A percentile compares a stretch with the other conserved stretches of the same genome.
Evolutionary conservation across 1,140 invertebrate species (phyloP).

Genomic region (Drosophila mojavensis): DNA sequence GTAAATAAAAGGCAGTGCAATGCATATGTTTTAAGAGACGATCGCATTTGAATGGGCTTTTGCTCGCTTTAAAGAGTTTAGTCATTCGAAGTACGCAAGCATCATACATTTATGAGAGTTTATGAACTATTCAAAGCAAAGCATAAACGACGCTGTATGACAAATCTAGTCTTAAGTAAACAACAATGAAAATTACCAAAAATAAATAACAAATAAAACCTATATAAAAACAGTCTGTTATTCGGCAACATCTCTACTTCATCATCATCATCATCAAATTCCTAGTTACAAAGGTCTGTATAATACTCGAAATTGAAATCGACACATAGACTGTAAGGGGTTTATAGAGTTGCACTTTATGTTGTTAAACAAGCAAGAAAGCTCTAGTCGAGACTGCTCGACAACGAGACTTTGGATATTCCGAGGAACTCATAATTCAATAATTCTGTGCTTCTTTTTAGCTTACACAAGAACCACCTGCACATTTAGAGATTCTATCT

Average conservation of each 20-base stretch:
- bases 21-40: conserved; percentile 46
- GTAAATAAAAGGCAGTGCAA: conserved; percentile 62
- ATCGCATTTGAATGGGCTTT: conserved; percentile 19
- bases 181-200: conserved; percentile 66
- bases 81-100: conserved; percentile 42
- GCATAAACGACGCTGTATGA: conserved; percentile 34
- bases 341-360: too few species aligned
- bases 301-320: too few species aligned
- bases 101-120: conserved; percentile 24
- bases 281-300: too few species aligned
- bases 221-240: background rate
- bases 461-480: too few species aligned
- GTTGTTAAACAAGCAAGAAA: too few species aligned
- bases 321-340: too few species aligned
- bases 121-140: conserved; percentile 38
- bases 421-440: too few species aligned
- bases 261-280: too few species aligned
- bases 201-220: conserved; percentile 32
- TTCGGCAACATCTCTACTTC: background rate
- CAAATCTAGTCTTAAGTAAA: conserved; percentile 62
- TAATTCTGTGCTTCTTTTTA: too few species aligned
- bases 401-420: too few species aligned
- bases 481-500: too few species aligned
- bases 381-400: too few species aligned
- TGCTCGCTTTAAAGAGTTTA: conserved; percentile 28